Conservation (phyloP, 2,797 vertebrate species). For the Pantherophis vulpinus region DNA sequence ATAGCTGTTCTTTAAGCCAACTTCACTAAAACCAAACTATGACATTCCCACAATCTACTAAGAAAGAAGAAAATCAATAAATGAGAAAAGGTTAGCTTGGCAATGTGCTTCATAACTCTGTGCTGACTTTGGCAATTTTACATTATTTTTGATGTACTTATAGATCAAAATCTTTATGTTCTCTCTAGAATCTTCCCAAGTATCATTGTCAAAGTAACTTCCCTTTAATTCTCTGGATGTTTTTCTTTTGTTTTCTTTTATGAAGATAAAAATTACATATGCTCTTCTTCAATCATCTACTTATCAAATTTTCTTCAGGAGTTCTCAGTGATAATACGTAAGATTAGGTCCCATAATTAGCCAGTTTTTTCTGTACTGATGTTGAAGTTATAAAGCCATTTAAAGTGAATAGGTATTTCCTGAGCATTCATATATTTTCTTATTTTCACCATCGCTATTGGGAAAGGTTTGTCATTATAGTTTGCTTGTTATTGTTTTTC, state of each 20-base stretch:
- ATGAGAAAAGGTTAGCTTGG: background rate
- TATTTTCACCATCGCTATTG: slow-evolving; percentile 30
- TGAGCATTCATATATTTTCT: slow-evolving; percentile 32
- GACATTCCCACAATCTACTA: background rate
- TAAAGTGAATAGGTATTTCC: background rate
- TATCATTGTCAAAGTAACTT: background rate
- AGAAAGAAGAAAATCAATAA: background rate
- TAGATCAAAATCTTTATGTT: background rate
- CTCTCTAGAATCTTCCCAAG: background rate
- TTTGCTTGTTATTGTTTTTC: slow-evolving; percentile 55
- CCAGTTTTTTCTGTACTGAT: background rate
- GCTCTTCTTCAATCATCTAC: background rate
- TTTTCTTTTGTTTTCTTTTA: background rate
- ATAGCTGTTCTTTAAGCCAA: background rate
- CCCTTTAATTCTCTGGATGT: background rate
- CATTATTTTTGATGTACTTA: background rate
- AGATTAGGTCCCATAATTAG: background rate
- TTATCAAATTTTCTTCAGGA: background rate
- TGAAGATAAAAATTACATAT: background rate
- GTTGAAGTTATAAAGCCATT: background rate
- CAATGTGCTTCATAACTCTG: background rate
- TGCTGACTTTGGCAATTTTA: background rate
- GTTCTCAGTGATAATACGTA: background rate
- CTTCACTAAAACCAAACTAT: background rate
- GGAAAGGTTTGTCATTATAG: slow-evolving; percentile 62